Conservation (phyloP, 2,113 vertebrate species). For the Esox niger region DNA sequence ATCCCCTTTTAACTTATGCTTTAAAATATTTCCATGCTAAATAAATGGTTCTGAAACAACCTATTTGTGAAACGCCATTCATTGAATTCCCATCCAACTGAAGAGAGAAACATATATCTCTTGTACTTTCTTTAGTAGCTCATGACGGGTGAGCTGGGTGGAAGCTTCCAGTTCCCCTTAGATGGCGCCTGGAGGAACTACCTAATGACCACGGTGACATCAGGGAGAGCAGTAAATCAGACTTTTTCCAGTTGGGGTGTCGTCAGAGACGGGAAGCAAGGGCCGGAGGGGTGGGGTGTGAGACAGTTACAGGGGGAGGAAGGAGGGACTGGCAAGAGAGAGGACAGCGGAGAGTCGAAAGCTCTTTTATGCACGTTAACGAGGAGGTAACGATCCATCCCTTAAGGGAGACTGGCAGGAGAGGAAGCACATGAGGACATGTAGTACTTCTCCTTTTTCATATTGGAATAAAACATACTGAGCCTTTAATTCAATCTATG, state of each 20-base stretch:
- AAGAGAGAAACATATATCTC: neutral
- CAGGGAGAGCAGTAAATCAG: conserved; percentile 25
- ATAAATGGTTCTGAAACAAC: neutral
- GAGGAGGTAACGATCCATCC: neutral
- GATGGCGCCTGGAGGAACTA: conserved; percentile 46
- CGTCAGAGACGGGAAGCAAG: conserved; percentile 11
- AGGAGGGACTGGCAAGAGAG: neutral
- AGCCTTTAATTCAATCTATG: no score
- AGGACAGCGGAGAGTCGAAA: neutral
- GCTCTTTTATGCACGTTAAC: no score
- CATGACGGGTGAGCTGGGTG: conserved; percentile 4
- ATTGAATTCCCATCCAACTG: neutral
- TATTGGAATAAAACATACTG: no score
- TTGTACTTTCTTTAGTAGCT: conserved; percentile 16
- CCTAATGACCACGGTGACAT: conserved; percentile 53
- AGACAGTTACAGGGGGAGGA: neutral
- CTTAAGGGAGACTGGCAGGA: neutral
- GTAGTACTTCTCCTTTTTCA: no score
- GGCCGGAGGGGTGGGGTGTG: conserved; percentile 1
- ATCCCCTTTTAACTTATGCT: neutral
- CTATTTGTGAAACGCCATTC: neutral
- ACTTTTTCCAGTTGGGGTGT: conserved; percentile 1
- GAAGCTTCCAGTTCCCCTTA: conserved; percentile 41
- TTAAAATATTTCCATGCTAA: neutral
- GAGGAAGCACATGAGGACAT: no score